phyloP scores from a whole-genome alignment of 2,797 vertebrate genomes.

The Nannoperca australis region DNA sequence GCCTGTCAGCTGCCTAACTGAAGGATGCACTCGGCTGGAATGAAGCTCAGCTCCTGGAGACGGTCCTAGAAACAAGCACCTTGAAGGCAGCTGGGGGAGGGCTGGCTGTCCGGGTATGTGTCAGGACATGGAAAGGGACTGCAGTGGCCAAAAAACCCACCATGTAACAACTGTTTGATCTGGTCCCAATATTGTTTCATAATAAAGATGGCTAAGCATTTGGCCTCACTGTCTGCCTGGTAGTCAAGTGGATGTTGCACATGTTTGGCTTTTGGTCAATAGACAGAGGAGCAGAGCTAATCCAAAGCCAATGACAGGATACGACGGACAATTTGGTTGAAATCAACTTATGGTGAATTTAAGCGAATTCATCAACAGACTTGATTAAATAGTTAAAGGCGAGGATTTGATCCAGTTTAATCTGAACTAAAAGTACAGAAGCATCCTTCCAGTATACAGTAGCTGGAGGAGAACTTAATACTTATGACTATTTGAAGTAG shows the following conservation, averaged over 20 bases:
- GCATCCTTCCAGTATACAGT: not conserved
- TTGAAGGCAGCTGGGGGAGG: conserved; percentile 64
- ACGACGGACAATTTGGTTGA: not conserved
- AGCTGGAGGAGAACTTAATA: not conserved
- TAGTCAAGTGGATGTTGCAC: conserved; percentile 40
- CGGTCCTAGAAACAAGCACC: conserved; percentile 46
- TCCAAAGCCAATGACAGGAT: not conserved
- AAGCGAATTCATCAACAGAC: too few relatives aligned
- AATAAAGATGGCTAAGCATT: conserved; percentile 84
- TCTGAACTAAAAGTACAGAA: not conserved
- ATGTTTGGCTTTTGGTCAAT: conserved; percentile 8
- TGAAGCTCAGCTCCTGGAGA: conserved; percentile 49
- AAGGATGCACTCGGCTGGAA: conserved; percentile 36
- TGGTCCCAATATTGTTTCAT: conserved; percentile 81
- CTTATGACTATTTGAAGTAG: too few relatives aligned
- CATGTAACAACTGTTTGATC: conserved; percentile 81
- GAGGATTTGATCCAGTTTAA: not conserved
- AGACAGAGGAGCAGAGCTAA: not conserved
- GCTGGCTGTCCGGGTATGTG: conserved; percentile 52
- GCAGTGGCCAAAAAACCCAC: conserved; percentile 64
- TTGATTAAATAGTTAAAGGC: not conserved
- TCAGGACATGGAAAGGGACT: conserved; percentile 67
- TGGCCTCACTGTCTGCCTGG: conserved; percentile 75
- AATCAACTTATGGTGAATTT: not conserved
- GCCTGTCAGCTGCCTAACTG: conserved; percentile 27